Evolutionary conservation across 1,140 invertebrate species (phyloP), one percentile per base, ranked within the genome.

Genomic region (Brachionus koreanus): DNA sequence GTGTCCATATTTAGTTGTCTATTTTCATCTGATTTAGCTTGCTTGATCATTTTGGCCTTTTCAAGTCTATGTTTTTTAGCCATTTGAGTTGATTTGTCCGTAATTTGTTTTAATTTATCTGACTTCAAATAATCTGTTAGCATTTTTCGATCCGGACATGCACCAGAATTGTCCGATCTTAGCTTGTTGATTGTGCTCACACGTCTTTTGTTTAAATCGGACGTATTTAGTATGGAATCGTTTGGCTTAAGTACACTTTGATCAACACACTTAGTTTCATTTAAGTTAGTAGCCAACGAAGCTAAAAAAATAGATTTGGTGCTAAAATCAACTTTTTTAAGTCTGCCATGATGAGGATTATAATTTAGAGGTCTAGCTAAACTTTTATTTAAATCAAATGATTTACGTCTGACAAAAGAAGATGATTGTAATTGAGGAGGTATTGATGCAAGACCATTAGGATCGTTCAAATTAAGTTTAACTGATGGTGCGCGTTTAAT

Each of bases 321-420:
- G 25, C 43, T 74, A 10, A 74, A 74, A 10, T 74, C 69, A n/a
- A 74, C 33, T 46, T 43, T 43, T 74, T 74, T 74, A 2, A 74
- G 23, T 49, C 25, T 25, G 23, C 69, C 69, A 49, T 74, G 69
- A 49, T 74, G 69, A 29, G 69, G 69, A 74, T 74, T 74, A 4
- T 74, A 74, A 5, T 35, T 35, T 3, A 74, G 25, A 16, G 69
- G 39, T 25, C 33, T 74, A n/a, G 39, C 12, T 4, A 74, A 35
- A 19, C 39, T 46, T 25, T 46, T 43, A 29, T 10, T 46, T 12
- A 74, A 42, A 29, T 74, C 69, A 35, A 35, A 74, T 25, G 69
- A 74, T 46, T 74, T 74, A n/a, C 69, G 69, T 29, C 69, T 19
- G 3, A 74, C 42, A 46, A 74, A 74, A 5, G 69, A 74, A 0